Evolutionary conservation across 2,113 vertebrate genomes (phyloP).

Genomic region (Nicator chloris): DNA sequence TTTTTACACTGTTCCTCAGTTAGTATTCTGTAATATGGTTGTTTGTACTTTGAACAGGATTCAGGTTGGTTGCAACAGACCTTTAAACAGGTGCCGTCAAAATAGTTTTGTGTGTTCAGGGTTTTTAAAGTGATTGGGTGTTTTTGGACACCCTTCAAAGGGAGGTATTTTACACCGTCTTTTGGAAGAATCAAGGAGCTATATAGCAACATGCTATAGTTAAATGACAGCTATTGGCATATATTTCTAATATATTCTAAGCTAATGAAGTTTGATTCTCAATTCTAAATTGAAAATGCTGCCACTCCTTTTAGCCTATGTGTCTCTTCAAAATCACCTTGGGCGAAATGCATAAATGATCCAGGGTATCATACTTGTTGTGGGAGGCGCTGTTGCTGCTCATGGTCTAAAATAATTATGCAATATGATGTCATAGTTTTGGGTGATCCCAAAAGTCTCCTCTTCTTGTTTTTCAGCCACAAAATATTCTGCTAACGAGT

Average conservation of each 20-base stretch:
- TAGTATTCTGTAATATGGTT: neutral
- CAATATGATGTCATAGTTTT: neutral
- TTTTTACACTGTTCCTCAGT: neutral
- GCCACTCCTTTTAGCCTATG: neutral
- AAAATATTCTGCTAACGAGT: constrained; percentile 90
- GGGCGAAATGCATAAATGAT: neutral
- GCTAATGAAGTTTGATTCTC: neutral
- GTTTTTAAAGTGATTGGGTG: neutral
- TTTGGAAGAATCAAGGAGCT: neutral
- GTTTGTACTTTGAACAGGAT: constrained; percentile 8
- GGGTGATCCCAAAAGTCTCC: neutral
- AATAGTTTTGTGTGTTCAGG: neutral
- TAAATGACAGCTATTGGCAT: neutral
- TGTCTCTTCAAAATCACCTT: neutral
- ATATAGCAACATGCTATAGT: neutral
- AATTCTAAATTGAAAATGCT: neutral
- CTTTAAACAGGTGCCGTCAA: neutral
- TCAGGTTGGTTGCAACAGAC: constrained; percentile 1
- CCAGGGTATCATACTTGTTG: neutral
- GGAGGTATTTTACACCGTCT: neutral
- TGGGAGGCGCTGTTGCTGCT: neutral
- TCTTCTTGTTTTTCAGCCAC: constrained; percentile 77
- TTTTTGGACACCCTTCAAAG: neutral
- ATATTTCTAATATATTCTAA: neutral
- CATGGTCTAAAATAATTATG: neutral